Conservation (phyloP, 2,888 invertebrate genomes). For the Pachydiplax longipennis region DNA sequence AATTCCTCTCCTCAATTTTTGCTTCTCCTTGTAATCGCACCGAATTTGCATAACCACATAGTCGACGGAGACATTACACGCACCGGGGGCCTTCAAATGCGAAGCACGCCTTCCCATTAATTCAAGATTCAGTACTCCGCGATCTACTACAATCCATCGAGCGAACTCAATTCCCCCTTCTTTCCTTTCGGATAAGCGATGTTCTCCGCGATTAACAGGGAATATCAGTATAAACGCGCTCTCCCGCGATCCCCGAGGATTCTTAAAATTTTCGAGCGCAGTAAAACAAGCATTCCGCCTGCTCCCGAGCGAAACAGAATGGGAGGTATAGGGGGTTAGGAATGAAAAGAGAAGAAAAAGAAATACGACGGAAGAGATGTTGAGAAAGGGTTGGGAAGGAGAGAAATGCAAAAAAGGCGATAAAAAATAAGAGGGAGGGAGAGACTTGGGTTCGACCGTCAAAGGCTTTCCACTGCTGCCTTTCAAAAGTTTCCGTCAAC, state of each 20-base stretch:
- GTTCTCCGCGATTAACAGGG: not conserved
- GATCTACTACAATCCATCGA: not conserved
- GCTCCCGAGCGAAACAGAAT: not conserved
- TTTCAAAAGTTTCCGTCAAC: slow-evolving; percentile 40
- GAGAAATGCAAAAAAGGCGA: not conserved
- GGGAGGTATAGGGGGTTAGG: not conserved
- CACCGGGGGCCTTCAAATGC: too few relatives aligned
- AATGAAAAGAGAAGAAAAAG: not conserved
- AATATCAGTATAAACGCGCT: not conserved
- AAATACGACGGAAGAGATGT: not conserved
- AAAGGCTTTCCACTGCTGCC: slow-evolving; percentile 40
- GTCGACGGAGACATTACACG: too few relatives aligned
- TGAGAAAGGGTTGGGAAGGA: not conserved
- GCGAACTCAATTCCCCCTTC: not conserved
- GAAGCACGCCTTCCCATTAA: too few relatives aligned
- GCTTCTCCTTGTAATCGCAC: too few relatives aligned
- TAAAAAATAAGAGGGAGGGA: not conserved
- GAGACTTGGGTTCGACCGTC: slow-evolving; percentile 5
- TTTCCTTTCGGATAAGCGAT: not conserved
- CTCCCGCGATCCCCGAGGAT: not conserved
- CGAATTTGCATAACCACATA: too few relatives aligned
- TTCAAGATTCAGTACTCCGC: too few relatives aligned
- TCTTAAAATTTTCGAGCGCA: not conserved
- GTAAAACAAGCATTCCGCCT: not conserved
- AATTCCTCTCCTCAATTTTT: too few relatives aligned